Conservation (phyloP, 2,888 invertebrate genomes). For the Uropetala carovei region DNA sequence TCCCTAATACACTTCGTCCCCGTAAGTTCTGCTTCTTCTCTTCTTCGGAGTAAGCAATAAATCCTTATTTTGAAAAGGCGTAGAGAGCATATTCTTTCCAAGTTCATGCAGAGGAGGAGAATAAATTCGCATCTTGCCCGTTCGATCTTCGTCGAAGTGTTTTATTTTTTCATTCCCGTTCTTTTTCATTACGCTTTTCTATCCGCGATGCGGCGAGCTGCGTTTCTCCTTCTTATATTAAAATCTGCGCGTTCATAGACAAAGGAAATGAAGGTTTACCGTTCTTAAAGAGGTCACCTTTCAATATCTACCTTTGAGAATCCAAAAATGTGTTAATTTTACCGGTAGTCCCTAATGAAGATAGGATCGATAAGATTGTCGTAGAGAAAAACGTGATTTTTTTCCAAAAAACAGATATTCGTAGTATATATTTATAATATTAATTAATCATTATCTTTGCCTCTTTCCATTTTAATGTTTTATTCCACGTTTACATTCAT, state of each 20-base stretch:
- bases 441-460: neutral
- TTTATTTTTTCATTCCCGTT: neutral
- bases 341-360: no score
- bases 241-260: constrained; percentile 12
- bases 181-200: neutral
- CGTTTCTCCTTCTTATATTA: neutral
- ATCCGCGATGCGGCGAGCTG: neutral
- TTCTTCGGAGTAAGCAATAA: constrained; percentile 51
- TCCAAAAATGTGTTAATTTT: no score
- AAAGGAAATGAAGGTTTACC: neutral
- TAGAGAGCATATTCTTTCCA: constrained; percentile 48
- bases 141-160: constrained; percentile 40
- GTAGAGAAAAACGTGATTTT: no score
- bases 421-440: neutral
- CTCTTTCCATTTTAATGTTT: neutral
- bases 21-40: constrained; percentile 20
- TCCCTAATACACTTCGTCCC: neutral
- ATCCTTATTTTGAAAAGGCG: constrained; percentile 42
- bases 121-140: constrained; percentile 50
- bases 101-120: neutral
- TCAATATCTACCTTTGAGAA: no score
- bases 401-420: no score
- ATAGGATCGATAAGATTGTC: no score
- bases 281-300: constrained; percentile 38
- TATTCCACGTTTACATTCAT: neutral